Evolutionary conservation across 2,797 vertebrate genomes (phyloP), one percentile per base, ranked within the genome.

Genomic region (Schizothorax lantsangensis): DNA sequence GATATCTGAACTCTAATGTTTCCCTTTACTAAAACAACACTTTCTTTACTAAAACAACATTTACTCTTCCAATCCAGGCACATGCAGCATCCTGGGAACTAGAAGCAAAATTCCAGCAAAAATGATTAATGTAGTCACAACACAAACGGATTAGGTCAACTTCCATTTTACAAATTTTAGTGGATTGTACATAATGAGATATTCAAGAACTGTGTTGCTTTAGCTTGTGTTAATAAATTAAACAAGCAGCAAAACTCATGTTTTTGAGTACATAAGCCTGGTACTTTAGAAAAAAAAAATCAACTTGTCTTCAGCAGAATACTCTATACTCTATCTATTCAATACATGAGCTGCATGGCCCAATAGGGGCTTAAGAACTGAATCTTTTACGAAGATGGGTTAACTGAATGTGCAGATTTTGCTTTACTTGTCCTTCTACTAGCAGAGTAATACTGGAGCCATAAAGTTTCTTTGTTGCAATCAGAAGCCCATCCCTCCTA

Each of bases 391-490:
- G 12, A 74, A 74, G 49, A 74, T 11, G 1, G 0, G 14, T 45
- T 74, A 38, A 62, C 38, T 83, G n/a, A 62, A 45, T 74, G 11
- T 81, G 45, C 54, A 9, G 11, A 7, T 75, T 83, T 75, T 84
- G 30, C 72, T 64, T 38, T 75, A 66, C 30, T 59, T 36, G 21
- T 64, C 43, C 54, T 84, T 45, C 82, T 59, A 45, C 21, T 66
- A 47, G 26, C 26, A 59, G 17, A 33, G 7, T 83, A 75, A 73
- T 45, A 73, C 69, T 45, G 38, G 23, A 8, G 11, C 52, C 8
- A 30, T 62, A 43, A 23, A 7, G 82, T 62, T 73, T 43, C 9
- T 57, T 43, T 74, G 6, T 40, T 66, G 40, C 57, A 47, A 38
- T 49, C 26, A 83, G 62, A 64, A 8, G 40, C 40, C 30, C 54